Evolutionary conservation across 2,797 vertebrate genomes (phyloP).

Genomic region (Hoplostethus mediterraneus): DNA sequence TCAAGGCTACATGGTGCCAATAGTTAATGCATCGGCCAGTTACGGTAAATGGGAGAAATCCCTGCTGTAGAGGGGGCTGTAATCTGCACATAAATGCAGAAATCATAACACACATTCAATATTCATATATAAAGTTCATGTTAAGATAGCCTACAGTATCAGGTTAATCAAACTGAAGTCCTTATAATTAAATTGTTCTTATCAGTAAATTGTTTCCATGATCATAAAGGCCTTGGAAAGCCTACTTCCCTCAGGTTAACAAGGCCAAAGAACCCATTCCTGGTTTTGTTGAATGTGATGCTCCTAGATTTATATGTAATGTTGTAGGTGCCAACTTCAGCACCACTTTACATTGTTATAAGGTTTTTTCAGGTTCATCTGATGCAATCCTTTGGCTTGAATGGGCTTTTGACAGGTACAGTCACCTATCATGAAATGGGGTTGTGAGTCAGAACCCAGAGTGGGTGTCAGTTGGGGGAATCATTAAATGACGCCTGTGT

Average conservation of each 20-base stretch:
- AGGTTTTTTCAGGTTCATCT: neutral
- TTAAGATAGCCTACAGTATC: neutral
- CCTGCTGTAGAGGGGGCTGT: neutral
- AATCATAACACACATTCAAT: constrained; percentile 15
- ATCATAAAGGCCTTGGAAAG: too few relatives aligned
- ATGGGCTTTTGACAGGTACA: neutral
- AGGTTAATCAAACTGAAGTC: neutral
- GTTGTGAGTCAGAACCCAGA: neutral
- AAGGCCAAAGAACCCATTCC: neutral
- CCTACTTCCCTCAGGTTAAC: neutral
- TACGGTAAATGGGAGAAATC: constrained; percentile 12
- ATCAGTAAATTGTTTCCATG: too few relatives aligned
- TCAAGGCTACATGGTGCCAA: constrained; percentile 24
- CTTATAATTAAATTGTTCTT: neutral
- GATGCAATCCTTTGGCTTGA: neutral
- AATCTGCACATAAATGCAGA: constrained; percentile 8
- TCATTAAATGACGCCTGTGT: neutral
- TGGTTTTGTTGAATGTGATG: neutral
- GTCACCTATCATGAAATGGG: neutral
- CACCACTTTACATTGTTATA: neutral
- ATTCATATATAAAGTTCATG: constrained; percentile 4
- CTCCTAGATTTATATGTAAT: neutral
- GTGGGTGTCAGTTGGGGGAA: neutral
- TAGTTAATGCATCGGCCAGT: constrained; percentile 28
- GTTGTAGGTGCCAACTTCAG: neutral